Conservation (phyloP, 1,140 invertebrate genomes). For the Lysiphlebus fabarum region DNA sequence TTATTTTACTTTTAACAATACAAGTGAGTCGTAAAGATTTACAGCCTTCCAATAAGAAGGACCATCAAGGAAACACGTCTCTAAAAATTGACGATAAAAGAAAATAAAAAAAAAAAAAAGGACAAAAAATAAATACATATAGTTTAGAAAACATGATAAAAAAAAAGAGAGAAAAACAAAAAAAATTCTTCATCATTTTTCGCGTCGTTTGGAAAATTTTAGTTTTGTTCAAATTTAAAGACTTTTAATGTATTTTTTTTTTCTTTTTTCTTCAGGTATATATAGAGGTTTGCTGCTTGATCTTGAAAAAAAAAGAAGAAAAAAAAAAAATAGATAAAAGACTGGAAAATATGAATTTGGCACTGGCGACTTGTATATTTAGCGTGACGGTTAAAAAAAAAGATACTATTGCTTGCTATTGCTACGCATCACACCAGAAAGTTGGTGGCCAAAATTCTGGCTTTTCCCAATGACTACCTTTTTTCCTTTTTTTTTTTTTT, state of each 20-base stretch:
- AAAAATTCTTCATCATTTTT: too few relatives aligned
- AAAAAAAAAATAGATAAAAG: not conserved
- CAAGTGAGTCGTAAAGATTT: too few relatives aligned
- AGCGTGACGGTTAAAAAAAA: constrained; percentile 19
- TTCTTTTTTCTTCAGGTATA: too few relatives aligned
- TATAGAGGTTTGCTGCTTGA: too few relatives aligned
- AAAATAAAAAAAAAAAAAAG: not conserved
- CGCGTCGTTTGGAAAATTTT: too few relatives aligned
- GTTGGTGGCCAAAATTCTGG: constrained; percentile 26
- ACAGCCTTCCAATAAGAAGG: not conserved
- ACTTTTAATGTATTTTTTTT: too few relatives aligned
- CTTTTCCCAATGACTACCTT: constrained; percentile 18
- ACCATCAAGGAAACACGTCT: not conserved
- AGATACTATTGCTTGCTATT: not conserved
- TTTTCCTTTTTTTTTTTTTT: constrained; percentile 2
- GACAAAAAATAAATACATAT: not conserved
- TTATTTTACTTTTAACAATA: too few relatives aligned
- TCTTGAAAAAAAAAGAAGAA: not conserved
- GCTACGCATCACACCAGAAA: not conserved
- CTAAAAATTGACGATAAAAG: not conserved
- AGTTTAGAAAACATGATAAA: too few relatives aligned
- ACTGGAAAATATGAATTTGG: not conserved
- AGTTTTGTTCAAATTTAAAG: too few relatives aligned
- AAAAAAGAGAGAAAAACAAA: too few relatives aligned
- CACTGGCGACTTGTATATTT: not conserved